Evolutionary conservation across 2,113 vertebrate species (phyloP).

Genomic region (Leucosticte australis): DNA sequence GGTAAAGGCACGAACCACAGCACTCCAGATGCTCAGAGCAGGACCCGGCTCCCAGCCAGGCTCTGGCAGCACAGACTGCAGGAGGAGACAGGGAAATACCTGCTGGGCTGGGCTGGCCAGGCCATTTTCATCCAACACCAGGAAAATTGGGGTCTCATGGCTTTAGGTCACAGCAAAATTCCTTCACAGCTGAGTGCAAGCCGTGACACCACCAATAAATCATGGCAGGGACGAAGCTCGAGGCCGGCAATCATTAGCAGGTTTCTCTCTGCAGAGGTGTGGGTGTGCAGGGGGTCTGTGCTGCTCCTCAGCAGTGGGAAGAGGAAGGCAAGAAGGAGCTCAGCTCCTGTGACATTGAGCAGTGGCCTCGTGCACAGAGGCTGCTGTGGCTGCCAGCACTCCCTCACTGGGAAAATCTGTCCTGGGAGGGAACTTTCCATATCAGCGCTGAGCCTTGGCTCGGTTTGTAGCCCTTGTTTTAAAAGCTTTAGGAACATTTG

Average conservation of each 20-base stretch:
- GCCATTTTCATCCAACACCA: not conserved
- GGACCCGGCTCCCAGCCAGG: not conserved
- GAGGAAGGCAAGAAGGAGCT: not conserved
- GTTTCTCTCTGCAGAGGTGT: not conserved
- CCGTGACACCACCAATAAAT: conserved; percentile 6
- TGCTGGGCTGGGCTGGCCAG: not conserved
- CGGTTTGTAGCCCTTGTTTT: not conserved
- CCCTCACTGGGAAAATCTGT: not conserved
- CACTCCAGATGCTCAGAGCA: not conserved
- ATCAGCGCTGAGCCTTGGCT: not conserved
- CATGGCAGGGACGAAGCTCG: not conserved
- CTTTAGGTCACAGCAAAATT: not conserved
- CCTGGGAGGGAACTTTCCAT: not conserved
- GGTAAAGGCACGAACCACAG: not conserved
- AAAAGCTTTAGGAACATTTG: not conserved
- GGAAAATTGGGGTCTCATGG: not conserved
- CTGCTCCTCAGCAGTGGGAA: not conserved
- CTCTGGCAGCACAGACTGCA: not conserved
- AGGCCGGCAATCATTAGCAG: not conserved
- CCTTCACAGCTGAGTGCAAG: conserved; percentile 44
- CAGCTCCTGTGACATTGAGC: not conserved
- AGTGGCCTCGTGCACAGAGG: not conserved
- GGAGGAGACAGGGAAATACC: not conserved
- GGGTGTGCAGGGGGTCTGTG: not conserved
- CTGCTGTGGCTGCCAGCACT: not conserved